A percentile compares a stretch with the other conserved stretches of the same genome.
Evolutionary conservation across 2,888 invertebrate species (phyloP).

Genomic region (Catocala nupta): DNA sequence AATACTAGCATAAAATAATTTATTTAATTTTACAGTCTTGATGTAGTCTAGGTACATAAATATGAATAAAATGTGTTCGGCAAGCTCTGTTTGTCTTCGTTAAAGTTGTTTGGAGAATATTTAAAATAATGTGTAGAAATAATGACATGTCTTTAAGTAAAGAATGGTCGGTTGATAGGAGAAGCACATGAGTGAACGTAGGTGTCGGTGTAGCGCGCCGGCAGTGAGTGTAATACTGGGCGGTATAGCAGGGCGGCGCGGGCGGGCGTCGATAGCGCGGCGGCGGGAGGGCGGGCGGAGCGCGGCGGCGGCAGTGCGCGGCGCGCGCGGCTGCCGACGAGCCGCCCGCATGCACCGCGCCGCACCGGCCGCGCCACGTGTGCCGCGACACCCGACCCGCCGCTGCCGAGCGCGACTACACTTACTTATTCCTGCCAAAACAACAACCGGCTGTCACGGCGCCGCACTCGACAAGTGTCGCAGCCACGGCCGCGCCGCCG

Average conservation of each 20-base stretch:
- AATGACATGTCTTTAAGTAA: too few species aligned
- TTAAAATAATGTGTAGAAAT: too few species aligned
- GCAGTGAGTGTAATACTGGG: background rate
- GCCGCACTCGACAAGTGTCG: constrained; percentile 9
- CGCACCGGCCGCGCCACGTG: constrained; percentile 52
- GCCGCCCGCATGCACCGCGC: constrained; percentile 61
- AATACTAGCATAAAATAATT: too few species aligned
- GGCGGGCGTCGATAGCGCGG: constrained; percentile 45
- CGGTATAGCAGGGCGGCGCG: constrained; percentile 4
- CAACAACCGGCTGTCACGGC: constrained; percentile 21
- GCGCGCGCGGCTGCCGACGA: constrained; percentile 75
- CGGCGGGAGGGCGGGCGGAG: constrained; percentile 35
- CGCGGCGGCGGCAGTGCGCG: constrained; percentile 73
- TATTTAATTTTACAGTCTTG: too few species aligned
- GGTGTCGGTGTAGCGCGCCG: background rate
- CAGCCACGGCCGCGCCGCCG: constrained; percentile 9
- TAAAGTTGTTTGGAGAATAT: too few species aligned
- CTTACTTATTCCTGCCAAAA: constrained; percentile 7
- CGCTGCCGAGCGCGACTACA: too few species aligned
- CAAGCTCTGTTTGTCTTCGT: too few species aligned
- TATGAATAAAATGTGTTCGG: too few species aligned
- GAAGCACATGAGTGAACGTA: background rate
- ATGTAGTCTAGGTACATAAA: too few species aligned
- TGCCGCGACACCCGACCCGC: too few species aligned
- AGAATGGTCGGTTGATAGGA: background rate